A percentile compares a stretch with the other conserved stretches of the same genome.
These are phyloP conservation scores for Hypocryptadius cinnamomeus DNA, from an alignment of 2,113 vertebrate genomes.

Conservation along the genomic window DNA sequence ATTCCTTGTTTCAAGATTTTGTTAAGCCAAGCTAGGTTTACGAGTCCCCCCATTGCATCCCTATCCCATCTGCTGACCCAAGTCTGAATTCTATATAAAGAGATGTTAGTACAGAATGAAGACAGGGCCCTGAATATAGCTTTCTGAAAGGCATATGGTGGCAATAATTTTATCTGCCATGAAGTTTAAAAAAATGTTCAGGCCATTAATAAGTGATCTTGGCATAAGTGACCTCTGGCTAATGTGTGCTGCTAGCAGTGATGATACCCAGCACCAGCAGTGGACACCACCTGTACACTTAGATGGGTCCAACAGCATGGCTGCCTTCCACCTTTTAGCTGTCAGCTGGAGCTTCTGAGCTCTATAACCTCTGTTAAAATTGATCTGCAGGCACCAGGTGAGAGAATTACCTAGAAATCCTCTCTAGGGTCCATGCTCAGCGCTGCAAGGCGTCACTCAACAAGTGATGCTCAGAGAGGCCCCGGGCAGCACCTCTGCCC, in stretches of 20 bases:
- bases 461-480: background rate
- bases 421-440: background rate
- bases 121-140: background rate
- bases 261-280: background rate
- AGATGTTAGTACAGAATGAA: background rate
- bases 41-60: background rate
- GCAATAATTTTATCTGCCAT: background rate
- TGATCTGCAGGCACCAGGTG: too few relatives aligned
- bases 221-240: too few relatives aligned
- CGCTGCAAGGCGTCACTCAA: background rate
- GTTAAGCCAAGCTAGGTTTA: background rate
- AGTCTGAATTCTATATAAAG: background rate
- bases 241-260: background rate
- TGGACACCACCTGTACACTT: too few relatives aligned
- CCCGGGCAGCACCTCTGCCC: too few relatives aligned
- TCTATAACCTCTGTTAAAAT: background rate
- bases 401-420: background rate
- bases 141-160: background rate
- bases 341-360: background rate
- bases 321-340: background rate
- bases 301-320: fast-evolving
- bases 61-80: background rate
- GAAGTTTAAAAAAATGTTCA: background rate
- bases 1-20: background rate
- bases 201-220: background rate